phyloP scores from a whole-genome alignment of 2,113 vertebrate species.

The Varanus salvator region DNA sequence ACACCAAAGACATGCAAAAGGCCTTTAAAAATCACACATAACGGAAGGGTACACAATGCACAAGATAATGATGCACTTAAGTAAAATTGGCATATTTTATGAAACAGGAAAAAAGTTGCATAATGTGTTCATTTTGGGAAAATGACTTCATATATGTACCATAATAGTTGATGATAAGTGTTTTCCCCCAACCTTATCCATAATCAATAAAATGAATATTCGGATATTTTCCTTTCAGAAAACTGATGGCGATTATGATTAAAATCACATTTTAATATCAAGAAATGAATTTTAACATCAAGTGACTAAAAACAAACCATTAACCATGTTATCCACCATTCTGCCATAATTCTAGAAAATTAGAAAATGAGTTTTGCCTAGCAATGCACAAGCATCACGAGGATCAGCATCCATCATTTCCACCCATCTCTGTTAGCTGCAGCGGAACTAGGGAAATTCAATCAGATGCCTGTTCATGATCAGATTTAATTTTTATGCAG shows the following conservation, averaged over 20 bases:
- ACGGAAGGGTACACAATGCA: conserved; percentile 10
- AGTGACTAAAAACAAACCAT: neutral
- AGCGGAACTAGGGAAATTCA: neutral
- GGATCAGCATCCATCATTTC: neutral
- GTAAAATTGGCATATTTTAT: conserved; percentile 11
- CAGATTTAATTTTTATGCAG: neutral
- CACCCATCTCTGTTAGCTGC: neutral
- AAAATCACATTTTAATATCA: neutral
- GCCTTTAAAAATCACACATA: neutral
- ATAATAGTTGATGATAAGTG: neutral
- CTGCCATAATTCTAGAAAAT: neutral
- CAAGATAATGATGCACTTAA: neutral
- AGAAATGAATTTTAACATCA: neutral
- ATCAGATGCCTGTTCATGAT: neutral
- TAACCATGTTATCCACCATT: neutral
- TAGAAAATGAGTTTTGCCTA: neutral
- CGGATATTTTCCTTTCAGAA: neutral
- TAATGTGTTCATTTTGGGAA: neutral
- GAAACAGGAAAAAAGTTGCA: neutral
- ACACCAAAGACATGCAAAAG: neutral
- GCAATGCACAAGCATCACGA: neutral
- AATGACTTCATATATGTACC: neutral
- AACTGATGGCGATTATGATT: neutral
- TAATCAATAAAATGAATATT: neutral
- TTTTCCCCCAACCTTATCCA: neutral